Percentiles rank a stretch among this genome's conserved stretches.
Evolutionary conservation across 2,888 invertebrate genomes (phyloP).

Genomic region (Epirrhoe tristata): DNA sequence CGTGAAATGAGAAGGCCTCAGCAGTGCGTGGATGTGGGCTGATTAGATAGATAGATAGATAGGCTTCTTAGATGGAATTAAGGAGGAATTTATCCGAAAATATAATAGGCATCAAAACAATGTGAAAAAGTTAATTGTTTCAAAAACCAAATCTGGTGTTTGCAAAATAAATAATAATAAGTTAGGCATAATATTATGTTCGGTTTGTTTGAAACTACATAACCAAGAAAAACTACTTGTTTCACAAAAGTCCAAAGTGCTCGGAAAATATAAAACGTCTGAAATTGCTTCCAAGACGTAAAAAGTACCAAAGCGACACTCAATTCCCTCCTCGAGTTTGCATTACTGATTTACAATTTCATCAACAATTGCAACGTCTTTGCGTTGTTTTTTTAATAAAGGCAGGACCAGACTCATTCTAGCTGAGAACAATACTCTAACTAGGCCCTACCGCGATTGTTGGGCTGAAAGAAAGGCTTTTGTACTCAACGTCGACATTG

Average conservation of each 20-base stretch:
- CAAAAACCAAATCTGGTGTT: too few relatives aligned
- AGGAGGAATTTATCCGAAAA: not conserved
- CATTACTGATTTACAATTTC: slow-evolving; percentile 29
- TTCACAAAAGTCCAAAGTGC: not conserved
- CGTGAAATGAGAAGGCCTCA: too few relatives aligned
- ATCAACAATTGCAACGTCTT: slow-evolving; percentile 24
- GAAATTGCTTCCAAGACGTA: slow-evolving; percentile 2
- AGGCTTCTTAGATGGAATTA: not conserved
- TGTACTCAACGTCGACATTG: slow-evolving; percentile 56
- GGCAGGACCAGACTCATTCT: slow-evolving; percentile 53
- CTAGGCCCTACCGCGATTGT: slow-evolving; percentile 69
- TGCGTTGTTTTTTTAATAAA: slow-evolving; percentile 55
- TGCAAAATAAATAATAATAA: not conserved
- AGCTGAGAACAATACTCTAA: slow-evolving; percentile 70
- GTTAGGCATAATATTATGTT: not conserved
- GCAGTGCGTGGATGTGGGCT: too few relatives aligned
- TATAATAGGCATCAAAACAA: too few relatives aligned
- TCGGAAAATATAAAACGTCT: slow-evolving; percentile 1
- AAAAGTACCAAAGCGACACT: not conserved
- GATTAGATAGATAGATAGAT: too few relatives aligned
- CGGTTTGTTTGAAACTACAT: not conserved
- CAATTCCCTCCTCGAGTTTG: slow-evolving; percentile 25
- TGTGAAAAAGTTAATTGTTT: not conserved
- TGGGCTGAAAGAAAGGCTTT: slow-evolving; percentile 65
- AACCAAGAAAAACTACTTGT: not conserved